These are phyloP conservation scores for Platycheirus albimanus DNA, from an alignment of 2,888 invertebrate species.

Conservation along the genomic window DNA sequence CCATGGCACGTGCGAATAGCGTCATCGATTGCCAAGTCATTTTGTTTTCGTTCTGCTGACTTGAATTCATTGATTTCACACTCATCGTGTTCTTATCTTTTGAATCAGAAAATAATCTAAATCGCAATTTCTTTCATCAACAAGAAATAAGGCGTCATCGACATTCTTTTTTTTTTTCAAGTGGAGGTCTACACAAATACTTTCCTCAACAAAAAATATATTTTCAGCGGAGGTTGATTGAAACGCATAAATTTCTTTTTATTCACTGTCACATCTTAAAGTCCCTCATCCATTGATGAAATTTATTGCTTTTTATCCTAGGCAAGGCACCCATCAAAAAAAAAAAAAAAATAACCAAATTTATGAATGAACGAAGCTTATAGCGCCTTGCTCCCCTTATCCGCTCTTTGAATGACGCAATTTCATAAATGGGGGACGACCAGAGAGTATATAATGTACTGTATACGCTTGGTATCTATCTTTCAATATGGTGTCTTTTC, in stretches of 20 bases:
- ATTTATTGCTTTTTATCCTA: constrained; percentile 23
- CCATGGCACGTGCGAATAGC: too few relatives aligned
- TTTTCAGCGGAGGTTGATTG: constrained; percentile 4
- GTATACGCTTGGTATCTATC: too few relatives aligned
- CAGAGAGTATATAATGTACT: too few relatives aligned
- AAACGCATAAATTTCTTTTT: constrained; percentile 30
- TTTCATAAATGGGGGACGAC: neutral
- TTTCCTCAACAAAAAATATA: neutral
- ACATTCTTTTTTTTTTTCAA: neutral
- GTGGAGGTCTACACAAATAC: neutral
- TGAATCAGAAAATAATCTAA: too few relatives aligned
- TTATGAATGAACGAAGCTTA: constrained; percentile 23
- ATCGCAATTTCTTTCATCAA: neutral
- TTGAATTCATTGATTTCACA: too few relatives aligned
- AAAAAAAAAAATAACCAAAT: neutral
- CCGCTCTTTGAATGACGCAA: constrained; percentile 12
- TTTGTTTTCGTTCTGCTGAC: too few relatives aligned
- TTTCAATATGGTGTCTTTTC: too few relatives aligned
- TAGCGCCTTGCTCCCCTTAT: neutral
- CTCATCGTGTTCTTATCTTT: too few relatives aligned
- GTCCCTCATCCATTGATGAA: constrained; percentile 14
- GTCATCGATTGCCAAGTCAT: too few relatives aligned
- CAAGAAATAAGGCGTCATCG: neutral
- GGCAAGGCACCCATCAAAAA: constrained; percentile 18
- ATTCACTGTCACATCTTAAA: constrained; percentile 26